These are phyloP conservation scores for Petroica traversi DNA, from an alignment of 2,113 vertebrate genomes.

Conservation along the genomic window DNA sequence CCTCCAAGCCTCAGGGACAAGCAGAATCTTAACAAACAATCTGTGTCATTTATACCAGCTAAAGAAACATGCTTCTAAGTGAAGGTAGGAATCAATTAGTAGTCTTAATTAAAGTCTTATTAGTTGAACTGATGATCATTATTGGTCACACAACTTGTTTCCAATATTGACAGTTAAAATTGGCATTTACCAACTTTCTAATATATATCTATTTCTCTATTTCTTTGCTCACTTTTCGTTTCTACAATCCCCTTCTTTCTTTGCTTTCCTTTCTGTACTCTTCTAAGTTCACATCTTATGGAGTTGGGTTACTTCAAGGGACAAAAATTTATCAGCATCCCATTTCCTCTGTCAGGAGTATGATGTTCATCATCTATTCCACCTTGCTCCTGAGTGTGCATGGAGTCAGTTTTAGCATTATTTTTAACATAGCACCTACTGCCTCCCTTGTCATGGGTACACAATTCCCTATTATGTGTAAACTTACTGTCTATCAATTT, in stretches of 20 bases:
- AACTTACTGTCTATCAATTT: neutral
- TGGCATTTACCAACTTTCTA: neutral
- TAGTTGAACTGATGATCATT: neutral
- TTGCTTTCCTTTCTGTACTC: neutral
- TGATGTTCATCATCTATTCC: neutral
- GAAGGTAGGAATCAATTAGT: neutral
- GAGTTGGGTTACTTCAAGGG: neutral
- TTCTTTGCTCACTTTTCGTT: neutral
- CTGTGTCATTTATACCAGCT: neutral
- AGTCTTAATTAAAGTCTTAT: neutral
- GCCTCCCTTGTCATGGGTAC: neutral
- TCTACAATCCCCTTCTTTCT: neutral
- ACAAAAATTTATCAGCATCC: neutral
- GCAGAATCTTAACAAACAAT: neutral
- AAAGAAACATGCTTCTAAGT: neutral
- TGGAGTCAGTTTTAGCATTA: neutral
- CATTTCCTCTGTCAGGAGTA: neutral
- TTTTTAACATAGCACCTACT: neutral
- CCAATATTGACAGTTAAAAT: neutral
- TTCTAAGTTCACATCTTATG: neutral
- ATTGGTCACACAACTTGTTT: neutral
- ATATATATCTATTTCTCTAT: neutral
- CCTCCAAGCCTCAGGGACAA: neutral
- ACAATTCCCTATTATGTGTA: neutral
- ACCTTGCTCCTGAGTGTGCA: neutral